phyloP scores from a whole-genome alignment of 2,113 vertebrate species.

The Perca flavescens region DNA sequence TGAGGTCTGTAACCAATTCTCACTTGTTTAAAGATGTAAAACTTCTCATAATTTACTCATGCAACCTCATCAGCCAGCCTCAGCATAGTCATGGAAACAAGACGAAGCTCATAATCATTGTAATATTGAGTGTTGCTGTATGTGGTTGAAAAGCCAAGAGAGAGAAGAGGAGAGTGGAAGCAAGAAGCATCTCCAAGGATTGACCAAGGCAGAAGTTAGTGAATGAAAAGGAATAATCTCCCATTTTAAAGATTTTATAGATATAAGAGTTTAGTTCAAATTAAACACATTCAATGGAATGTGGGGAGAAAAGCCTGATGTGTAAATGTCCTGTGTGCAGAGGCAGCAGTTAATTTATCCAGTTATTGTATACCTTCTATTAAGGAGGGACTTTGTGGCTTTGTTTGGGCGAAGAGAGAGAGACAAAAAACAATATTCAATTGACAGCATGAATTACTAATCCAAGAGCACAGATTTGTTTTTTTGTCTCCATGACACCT shows the following conservation, averaged over 20 bases:
- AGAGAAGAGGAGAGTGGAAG: not conserved
- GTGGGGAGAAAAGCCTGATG: no score
- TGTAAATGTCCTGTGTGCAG: not conserved
- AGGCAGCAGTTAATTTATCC: not conserved
- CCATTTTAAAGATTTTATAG: not conserved
- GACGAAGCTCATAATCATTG: not conserved
- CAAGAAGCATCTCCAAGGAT: not conserved
- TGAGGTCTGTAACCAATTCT: constrained; percentile 20
- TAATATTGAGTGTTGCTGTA: not conserved
- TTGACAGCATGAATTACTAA: not conserved
- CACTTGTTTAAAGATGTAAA: constrained; percentile 18
- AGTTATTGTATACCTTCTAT: not conserved
- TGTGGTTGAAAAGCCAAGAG: not conserved
- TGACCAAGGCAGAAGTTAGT: not conserved
- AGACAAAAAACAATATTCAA: not conserved
- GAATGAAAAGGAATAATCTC: not conserved
- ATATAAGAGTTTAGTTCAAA: not conserved
- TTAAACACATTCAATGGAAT: not conserved
- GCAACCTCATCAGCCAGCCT: not conserved
- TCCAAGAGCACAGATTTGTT: not conserved
- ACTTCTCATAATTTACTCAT: not conserved
- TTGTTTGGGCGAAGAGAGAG: not conserved
- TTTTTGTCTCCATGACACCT: not conserved
- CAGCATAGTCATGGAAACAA: not conserved
- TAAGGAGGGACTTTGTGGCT: not conserved